Evolutionary conservation across 2,113 vertebrate genomes (phyloP).

Genomic region (Xiphias gladius): DNA sequence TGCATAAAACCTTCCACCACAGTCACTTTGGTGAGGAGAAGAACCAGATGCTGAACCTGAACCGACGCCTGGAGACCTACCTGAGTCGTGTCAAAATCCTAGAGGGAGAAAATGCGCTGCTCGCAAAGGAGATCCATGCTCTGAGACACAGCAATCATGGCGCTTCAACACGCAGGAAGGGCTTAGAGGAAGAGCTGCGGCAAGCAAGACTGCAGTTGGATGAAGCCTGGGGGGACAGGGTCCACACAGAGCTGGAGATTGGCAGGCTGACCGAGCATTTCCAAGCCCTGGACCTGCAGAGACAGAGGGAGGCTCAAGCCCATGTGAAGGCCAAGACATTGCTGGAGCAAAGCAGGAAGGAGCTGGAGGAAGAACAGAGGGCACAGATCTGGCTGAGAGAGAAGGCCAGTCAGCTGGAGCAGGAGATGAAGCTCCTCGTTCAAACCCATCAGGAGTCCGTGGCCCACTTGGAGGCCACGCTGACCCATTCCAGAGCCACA

Average conservation of each 20-base stretch:
- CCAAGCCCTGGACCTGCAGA: slow-evolving; percentile 79
- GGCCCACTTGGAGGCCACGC: slow-evolving; percentile 78
- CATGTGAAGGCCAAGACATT: slow-evolving; percentile 80
- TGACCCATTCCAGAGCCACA: slow-evolving; percentile 59
- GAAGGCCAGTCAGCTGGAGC: slow-evolving; percentile 86
- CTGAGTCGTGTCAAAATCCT: slow-evolving; percentile 90
- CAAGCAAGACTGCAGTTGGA: slow-evolving; percentile 84
- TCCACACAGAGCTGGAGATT: slow-evolving; percentile 86
- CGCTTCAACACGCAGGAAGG: slow-evolving; percentile 33
- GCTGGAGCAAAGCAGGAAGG: slow-evolving; percentile 81
- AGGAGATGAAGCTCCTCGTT: slow-evolving; percentile 84
- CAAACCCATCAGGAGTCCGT: slow-evolving; percentile 89
- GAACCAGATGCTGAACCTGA: slow-evolving; percentile 95
- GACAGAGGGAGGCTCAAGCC: slow-evolving; percentile 84
- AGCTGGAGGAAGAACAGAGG: slow-evolving; percentile 88
- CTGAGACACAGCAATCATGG: slow-evolving; percentile 73
- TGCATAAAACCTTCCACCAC: slow-evolving; percentile 28
- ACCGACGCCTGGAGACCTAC: slow-evolving; percentile 91
- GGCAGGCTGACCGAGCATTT: slow-evolving; percentile 85
- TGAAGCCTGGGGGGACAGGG: slow-evolving; percentile 86
- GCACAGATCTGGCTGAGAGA: slow-evolving; percentile 89
- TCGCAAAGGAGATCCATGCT: slow-evolving; percentile 86
- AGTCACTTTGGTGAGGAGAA: slow-evolving; percentile 85
- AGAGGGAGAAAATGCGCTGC: slow-evolving; percentile 90
- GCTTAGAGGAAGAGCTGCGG: slow-evolving; percentile 86